These are phyloP conservation scores for Camponotus fellah DNA, from an alignment of 2,888 invertebrate species.

Conservation along the genomic window DNA sequence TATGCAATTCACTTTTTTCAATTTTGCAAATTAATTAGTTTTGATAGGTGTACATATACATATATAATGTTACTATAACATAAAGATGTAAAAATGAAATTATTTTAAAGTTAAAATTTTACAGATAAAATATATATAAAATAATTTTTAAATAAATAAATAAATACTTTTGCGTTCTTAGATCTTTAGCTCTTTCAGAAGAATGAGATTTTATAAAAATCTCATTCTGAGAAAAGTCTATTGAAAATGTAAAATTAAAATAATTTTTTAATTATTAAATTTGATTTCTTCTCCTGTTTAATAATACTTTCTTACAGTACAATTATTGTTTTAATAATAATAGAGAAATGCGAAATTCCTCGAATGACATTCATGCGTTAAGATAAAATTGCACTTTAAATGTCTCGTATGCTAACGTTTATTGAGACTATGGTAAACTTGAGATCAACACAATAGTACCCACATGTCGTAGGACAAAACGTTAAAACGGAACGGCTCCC, in stretches of 20 bases:
- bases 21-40: neutral
- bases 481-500: slow-evolving; percentile 56
- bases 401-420: neutral
- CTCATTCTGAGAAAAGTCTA: neutral
- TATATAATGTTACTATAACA: neutral
- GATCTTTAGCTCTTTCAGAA: neutral
- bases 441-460: neutral
- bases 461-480: slow-evolving; percentile 25
- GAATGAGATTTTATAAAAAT: neutral
- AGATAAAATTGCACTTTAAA: neutral
- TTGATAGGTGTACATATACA: neutral
- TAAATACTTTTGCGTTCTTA: neutral
- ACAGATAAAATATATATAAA: neutral
- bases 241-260: neutral
- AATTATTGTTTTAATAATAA: neutral
- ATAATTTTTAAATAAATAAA: neutral
- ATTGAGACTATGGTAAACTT: neutral
- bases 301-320: neutral
- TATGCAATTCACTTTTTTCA: neutral
- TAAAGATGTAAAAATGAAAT: neutral
- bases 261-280: neutral
- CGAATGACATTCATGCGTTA: neutral
- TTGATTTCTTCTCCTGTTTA: neutral
- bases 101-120: neutral
- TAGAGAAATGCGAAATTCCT: neutral